Evolutionary conservation across 2,888 invertebrate species (phyloP).

Genomic region (Omphaloscelis lunosa): DNA sequence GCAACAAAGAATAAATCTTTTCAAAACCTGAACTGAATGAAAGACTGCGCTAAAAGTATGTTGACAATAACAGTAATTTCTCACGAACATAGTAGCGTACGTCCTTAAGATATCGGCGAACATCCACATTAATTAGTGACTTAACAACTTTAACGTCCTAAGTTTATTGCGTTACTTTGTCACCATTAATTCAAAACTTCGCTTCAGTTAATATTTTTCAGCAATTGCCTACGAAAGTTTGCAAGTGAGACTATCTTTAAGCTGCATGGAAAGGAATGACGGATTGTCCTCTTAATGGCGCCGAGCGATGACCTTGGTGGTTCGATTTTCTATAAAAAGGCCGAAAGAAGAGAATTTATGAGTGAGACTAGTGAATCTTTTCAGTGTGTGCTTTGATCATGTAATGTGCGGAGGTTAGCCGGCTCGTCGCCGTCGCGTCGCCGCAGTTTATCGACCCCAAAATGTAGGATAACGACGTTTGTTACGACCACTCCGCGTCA

Average conservation of each 20-base stretch:
- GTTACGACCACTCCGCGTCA: slow-evolving; percentile 81
- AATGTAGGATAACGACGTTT: slow-evolving; percentile 87
- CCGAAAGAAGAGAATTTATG: slow-evolving; percentile 43
- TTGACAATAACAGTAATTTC: slow-evolving; percentile 31
- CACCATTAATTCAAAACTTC: slow-evolving; percentile 58
- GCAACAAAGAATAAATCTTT: background rate
- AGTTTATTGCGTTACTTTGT: slow-evolving; percentile 57
- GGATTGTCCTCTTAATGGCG: slow-evolving; percentile 32
- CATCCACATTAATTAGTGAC: slow-evolving; percentile 54
- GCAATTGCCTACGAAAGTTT: slow-evolving; percentile 45
- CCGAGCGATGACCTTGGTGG: slow-evolving; percentile 38
- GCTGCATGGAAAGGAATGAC: slow-evolving; percentile 41
- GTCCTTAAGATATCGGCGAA: slow-evolving; percentile 41
- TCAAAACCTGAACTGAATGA: background rate
- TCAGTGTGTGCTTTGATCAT: slow-evolving; percentile 73
- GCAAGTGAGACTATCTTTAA: slow-evolving; percentile 37
- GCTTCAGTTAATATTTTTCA: slow-evolving; percentile 52
- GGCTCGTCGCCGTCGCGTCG: slow-evolving; percentile 80
- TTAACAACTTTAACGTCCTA: slow-evolving; percentile 44
- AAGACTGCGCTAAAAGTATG: background rate
- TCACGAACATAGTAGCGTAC: slow-evolving; percentile 13
- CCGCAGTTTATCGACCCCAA: slow-evolving; percentile 86
- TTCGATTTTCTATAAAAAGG: slow-evolving; percentile 54
- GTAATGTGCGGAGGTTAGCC: slow-evolving; percentile 79
- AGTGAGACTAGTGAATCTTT: slow-evolving; percentile 52